Evolutionary conservation across 2,113 vertebrate species (phyloP), one percentile per base, ranked within the genome.

Genomic region (Dolichotis patagonum): DNA sequence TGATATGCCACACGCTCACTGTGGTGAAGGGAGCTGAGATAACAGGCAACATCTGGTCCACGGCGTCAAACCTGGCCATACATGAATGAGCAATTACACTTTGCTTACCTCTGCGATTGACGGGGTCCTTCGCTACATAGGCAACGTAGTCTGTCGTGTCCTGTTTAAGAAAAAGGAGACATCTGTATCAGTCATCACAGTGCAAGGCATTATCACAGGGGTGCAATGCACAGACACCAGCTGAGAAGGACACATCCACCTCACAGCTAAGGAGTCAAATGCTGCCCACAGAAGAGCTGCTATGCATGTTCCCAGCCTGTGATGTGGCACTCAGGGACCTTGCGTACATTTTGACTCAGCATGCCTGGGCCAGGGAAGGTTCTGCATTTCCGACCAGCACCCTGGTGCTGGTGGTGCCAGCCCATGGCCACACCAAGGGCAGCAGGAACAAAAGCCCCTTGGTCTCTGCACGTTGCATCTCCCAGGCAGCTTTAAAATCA

Each of bases 101-200:
- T 58, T 0, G 85, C 98, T 98, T 99, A 99, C 99, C 99, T 99
- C 99, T 99, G 96, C 99, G 99, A 98, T 99, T 99, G 32, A 99
- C 99, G 81, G 99, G 99, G 98, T 99, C 99, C 98, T 99, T 99
- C 91, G 99, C 99, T 96, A 99, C 99, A 93, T 99, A 99, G 7
- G 99, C 99, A 97, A 99, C 99, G 80, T 99, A 99, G 98, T 99
- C 99, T 56, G 99, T 99, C 60, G 99, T 99, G 98, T 99, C 99
- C 99, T 99, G 94, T 91, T 89, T 97, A 96, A 96, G 95, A 97
- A 88, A 96, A 96, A 96, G 3, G 32, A 69, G 78, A 56, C 32
- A 24, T 30, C 26, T 56, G 60, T 0, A 4, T 96, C 77, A 82
- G 43, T 43, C 13, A 17, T 71, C n/a, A 67, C 26, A 22, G 56